Evolutionary conservation across 2,113 vertebrate species (phyloP), one percentile per base, ranked within the genome.

Genomic region (Crotalus viridis): DNA sequence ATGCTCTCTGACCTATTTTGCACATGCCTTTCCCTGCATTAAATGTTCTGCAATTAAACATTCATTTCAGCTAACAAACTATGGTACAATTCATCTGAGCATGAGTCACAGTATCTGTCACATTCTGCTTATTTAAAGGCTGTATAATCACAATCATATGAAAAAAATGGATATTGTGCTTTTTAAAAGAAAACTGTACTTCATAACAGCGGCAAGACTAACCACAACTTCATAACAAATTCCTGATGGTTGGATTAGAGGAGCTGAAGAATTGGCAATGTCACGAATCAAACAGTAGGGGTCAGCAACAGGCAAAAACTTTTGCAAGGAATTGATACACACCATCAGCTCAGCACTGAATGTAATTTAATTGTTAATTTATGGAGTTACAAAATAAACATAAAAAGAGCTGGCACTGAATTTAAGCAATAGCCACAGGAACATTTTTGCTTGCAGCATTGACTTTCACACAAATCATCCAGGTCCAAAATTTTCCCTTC

Each of bases 141-240:
- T 61, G 89, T 96, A 91, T 96, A 97, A 95, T 96, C 92, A 95
- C 94, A 90, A 95, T 96, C 91, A 94, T 94, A 90, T 95, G 90
- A 95, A 95, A 94, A 94, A 94, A 94, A 91, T 94, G 95, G 94
- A 92, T 95, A 96, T 95, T 96, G 96, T 97, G 96, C 94, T 97
- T 81, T 96, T 96, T 97, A 97, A 97, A 96, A 96, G 95, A 95
- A 95, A 91, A 92, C 92, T 93, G 92, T 96, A 96, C 96, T 95
- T 94, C 95, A 96, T 93, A 96, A 96, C 91, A 94, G 93, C 93
- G 33, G 86, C 87, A 88, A 74, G 94, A 95, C 95, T 95, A 96
- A 97, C 97, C 96, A 21, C 97, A 97, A 93, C 90, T 26, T 89
- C 94, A 94, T 94, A 97, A 97, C 96, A 93, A 93, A 89, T 95